phyloP scores from a whole-genome alignment of 2,797 vertebrate species.

The Enteromius unitaeniatus region DNA sequence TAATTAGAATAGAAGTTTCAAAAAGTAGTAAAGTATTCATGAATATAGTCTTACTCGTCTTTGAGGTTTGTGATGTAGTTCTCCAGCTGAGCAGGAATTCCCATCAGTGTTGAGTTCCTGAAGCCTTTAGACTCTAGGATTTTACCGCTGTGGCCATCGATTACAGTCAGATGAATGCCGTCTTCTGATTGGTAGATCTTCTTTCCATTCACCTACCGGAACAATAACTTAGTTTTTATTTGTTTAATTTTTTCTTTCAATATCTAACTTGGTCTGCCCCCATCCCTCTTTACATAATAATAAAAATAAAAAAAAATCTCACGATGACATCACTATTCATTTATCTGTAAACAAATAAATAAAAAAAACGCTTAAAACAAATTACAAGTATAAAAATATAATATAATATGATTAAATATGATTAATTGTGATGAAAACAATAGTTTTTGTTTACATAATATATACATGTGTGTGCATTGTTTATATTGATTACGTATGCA shows the following conservation, averaged over 20 bases:
- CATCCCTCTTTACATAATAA: background rate
- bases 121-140: constrained; percentile 82
- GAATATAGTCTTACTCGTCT: constrained; percentile 81
- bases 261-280: too few relatives aligned
- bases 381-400: background rate
- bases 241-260: background rate
- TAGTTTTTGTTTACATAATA: too few relatives aligned
- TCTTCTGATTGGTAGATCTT: constrained; percentile 86
- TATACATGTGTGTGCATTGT: too few relatives aligned
- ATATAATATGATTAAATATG: background rate
- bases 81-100: constrained; percentile 88
- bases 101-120: constrained; percentile 85
- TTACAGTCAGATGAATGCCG: constrained; percentile 86
- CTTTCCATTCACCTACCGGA: constrained; percentile 83
- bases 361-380: too few relatives aligned
- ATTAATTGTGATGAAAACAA: background rate
- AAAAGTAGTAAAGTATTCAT: background rate
- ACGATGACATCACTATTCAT: background rate
- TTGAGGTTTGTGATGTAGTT: constrained; percentile 84
- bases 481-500: too few relatives aligned
- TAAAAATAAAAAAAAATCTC: background rate
- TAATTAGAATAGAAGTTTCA: background rate
- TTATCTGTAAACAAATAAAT: background rate
- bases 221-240: background rate
- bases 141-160: constrained; percentile 84